Evolutionary conservation across 2,113 vertebrate genomes (phyloP).

Genomic region (Cygnus atratus): DNA sequence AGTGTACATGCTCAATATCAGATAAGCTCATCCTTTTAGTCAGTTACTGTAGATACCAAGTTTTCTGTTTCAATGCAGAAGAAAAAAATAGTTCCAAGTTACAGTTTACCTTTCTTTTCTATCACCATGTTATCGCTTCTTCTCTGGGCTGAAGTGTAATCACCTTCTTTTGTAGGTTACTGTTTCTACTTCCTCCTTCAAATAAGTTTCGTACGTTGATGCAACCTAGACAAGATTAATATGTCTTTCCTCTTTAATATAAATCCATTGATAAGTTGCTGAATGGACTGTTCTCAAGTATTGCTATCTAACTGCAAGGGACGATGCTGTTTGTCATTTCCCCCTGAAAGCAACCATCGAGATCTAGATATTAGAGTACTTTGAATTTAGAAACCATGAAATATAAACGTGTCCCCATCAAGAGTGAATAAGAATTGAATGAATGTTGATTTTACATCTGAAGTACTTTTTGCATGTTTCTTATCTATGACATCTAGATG

Average conservation of each 20-base stretch:
- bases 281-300: slow-evolving; percentile 58
- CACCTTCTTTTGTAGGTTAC: slow-evolving; percentile 15
- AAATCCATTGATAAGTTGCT: slow-evolving; percentile 70
- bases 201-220: slow-evolving; percentile 42
- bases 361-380: slow-evolving; percentile 54
- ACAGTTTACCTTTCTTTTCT: slow-evolving; percentile 1
- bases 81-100: slow-evolving; percentile 41
- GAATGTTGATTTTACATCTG: slow-evolving; percentile 33
- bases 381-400: slow-evolving; percentile 66
- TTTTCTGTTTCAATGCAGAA: slow-evolving; percentile 22
- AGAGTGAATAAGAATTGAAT: slow-evolving; percentile 54
- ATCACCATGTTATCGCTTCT: slow-evolving; percentile 1
- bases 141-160: slow-evolving; percentile 14
- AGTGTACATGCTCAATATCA: not conserved
- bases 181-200: slow-evolving; percentile 45
- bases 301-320: slow-evolving; percentile 60
- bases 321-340: slow-evolving; percentile 66
- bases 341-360: slow-evolving; percentile 42
- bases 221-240: slow-evolving; percentile 60
- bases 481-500: slow-evolving; percentile 1
- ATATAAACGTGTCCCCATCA: slow-evolving; percentile 64
- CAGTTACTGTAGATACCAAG: not conserved
- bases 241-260: slow-evolving; percentile 54
- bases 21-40: slow-evolving; percentile 35
- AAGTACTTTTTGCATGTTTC: slow-evolving; percentile 36